Evolutionary conservation across 1,140 invertebrate genomes (phyloP), one percentile per base, ranked within the genome.

Genomic region (Drepana arcuata): DNA sequence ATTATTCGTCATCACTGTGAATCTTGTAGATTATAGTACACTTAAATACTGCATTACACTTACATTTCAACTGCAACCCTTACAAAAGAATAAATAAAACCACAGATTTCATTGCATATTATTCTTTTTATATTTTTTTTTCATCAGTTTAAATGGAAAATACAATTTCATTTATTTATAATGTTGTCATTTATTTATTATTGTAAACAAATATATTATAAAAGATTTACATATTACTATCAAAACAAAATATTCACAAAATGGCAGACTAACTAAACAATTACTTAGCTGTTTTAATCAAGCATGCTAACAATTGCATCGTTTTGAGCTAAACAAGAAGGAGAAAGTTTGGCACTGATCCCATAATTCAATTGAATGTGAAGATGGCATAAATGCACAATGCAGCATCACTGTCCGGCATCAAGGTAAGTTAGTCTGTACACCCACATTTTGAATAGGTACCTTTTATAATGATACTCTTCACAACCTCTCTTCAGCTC

Each of bases 191-290:
- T 81, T 78, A 77, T 71, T 73, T 77, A n/a, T 26, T 26, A 73
- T 77, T 75, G 74, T 81, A 81, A 81, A 79, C 77, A 81, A 82
- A 79, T 82, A 82, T 82, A 82, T 82, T 82, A 82, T 82, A 82
- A 82, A 82, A 82, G 78, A 82, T 82, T 82, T 82, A 82, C 78
- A 82, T 79, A 82, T 82, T 78, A 82, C 74, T 82, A 82, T 82
- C 73, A 79, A 82, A 82, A 82, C 78, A 79, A 82, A 78, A 82
- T 82, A 82, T 82, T 82, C 78, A 82, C 78, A 82, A 79, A 78
- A 79, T 79, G 78, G 78, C 78, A 82, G 78, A 82, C 78, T 79
- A 82, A 82, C 78, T 79, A 79, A 82, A 79, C 69, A 78, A 73
- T 74, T 71, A 77, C 65, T 73, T 69, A 67, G 72, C 65, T 77